phyloP scores from a whole-genome alignment of 2,888 invertebrate genomes.

The Hybos culiciformis region DNA sequence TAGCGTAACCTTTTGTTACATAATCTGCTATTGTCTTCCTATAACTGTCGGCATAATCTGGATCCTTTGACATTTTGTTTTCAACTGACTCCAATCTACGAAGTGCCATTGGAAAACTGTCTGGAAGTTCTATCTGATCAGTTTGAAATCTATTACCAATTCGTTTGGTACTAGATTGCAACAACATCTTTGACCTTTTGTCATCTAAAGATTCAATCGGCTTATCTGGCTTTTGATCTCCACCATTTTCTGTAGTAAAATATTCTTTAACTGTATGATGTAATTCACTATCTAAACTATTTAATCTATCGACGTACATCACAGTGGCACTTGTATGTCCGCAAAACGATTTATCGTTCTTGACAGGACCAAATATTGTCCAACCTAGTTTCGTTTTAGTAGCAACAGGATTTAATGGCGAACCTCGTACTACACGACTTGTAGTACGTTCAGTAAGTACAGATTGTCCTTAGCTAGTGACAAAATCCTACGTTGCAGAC shows the following conservation, averaged over 20 bases:
- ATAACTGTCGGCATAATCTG: constrained; percentile 11
- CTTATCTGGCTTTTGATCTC: background rate
- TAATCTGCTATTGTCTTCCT: constrained; percentile 13
- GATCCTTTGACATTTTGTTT: constrained; percentile 12
- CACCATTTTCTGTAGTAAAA: constrained; percentile 1
- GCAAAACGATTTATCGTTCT: too few species aligned
- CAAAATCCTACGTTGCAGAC: too few species aligned
- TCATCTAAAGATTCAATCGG: constrained; percentile 7
- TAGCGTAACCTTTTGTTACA: constrained; percentile 15
- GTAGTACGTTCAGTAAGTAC: too few species aligned
- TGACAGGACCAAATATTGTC: constrained; percentile 2
- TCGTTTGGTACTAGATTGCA: constrained; percentile 4
- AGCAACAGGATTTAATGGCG: background rate
- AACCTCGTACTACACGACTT: constrained; percentile 4
- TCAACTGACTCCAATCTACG: constrained; percentile 13
- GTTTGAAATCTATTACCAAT: constrained; percentile 9
- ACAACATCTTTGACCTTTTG: constrained; percentile 3
- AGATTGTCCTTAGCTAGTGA: too few species aligned
- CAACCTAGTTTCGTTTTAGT: constrained; percentile 5
- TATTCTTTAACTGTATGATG: constrained; percentile 1
- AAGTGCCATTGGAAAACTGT: constrained; percentile 14
- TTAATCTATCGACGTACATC: background rate
- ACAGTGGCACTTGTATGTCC: background rate
- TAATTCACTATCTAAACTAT: background rate
- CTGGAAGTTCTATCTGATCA: constrained; percentile 8